phyloP scores from a whole-genome alignment of 2,113 vertebrate genomes.

The Serilophus lunatus region DNA sequence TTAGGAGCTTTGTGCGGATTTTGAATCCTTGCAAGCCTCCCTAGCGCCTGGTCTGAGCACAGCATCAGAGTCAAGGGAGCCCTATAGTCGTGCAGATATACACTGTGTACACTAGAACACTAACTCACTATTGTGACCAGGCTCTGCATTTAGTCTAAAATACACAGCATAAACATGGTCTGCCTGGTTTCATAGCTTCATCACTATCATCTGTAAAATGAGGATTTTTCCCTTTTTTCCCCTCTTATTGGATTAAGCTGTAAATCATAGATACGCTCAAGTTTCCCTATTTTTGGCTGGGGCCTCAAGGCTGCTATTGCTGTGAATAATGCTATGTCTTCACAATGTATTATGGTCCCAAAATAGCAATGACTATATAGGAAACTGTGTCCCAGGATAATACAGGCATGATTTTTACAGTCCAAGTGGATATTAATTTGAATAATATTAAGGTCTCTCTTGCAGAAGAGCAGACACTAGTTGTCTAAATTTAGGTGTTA shows the following conservation, averaged over 20 bases:
- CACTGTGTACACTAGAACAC: rapidly evolving
- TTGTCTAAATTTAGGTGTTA: background rate
- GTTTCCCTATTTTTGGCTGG: background rate
- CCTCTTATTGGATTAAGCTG: background rate
- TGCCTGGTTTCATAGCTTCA: background rate
- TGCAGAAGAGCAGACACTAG: background rate
- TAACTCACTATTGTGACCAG: too few relatives aligned
- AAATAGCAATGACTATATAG: background rate
- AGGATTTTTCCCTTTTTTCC: background rate
- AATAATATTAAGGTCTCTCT: background rate
- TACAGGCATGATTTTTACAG: background rate
- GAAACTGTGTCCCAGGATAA: background rate
- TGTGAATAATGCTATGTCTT: background rate
- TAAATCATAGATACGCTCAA: background rate
- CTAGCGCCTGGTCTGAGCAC: background rate
- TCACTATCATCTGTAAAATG: background rate
- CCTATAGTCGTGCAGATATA: background rate
- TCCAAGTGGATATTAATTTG: background rate
- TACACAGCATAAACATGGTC: background rate
- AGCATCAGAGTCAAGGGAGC: background rate
- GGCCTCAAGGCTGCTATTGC: background rate
- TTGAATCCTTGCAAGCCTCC: background rate
- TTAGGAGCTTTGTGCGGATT: background rate
- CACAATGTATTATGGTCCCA: background rate
- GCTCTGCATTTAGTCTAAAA: background rate